Evolutionary conservation across 1,140 invertebrate species (phyloP).

Genomic region (Samia ricini): DNA sequence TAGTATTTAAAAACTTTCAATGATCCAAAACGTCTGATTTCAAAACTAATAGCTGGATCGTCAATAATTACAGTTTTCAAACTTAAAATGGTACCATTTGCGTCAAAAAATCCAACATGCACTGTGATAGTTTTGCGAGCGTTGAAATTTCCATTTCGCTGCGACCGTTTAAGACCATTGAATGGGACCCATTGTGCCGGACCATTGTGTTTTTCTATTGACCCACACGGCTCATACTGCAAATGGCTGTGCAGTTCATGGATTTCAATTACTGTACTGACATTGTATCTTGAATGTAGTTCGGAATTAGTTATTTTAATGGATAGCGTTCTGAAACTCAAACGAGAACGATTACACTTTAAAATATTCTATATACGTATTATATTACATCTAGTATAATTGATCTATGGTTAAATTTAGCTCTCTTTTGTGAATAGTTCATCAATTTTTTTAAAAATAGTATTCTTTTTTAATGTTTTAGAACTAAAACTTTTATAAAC

Average conservation of each 20-base stretch:
- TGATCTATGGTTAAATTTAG: too few relatives aligned
- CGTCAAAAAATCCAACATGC: slow-evolving; percentile 30
- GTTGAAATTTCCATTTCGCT: slow-evolving; percentile 48
- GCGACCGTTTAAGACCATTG: slow-evolving; percentile 43
- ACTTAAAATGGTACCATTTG: slow-evolving; percentile 3
- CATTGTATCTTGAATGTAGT: slow-evolving; percentile 29
- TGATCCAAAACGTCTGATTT: too few relatives aligned
- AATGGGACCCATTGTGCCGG: slow-evolving; percentile 37
- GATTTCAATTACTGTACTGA: slow-evolving; percentile 45
- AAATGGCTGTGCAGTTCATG: slow-evolving; percentile 30
- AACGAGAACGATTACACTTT: slow-evolving; percentile 2
- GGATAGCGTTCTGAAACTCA: slow-evolving; percentile 6
- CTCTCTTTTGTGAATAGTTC: too few relatives aligned
- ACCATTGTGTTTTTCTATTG: slow-evolving; percentile 51
- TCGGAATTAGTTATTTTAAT: slow-evolving; percentile 33
- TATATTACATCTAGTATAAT: too few relatives aligned
- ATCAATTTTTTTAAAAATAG: too few relatives aligned
- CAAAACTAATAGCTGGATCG: not conserved
- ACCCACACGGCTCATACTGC: slow-evolving; percentile 34
- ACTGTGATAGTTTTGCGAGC: slow-evolving; percentile 31
- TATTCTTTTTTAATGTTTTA: too few relatives aligned
- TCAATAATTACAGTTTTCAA: not conserved
- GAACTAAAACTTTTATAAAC: too few relatives aligned
- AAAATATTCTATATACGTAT: not conserved
- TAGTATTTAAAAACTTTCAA: too few relatives aligned